Base-by-base conservation (phyloP, 2,113 vertebrate genomes). In the Trematomus loennbergii region DNA sequence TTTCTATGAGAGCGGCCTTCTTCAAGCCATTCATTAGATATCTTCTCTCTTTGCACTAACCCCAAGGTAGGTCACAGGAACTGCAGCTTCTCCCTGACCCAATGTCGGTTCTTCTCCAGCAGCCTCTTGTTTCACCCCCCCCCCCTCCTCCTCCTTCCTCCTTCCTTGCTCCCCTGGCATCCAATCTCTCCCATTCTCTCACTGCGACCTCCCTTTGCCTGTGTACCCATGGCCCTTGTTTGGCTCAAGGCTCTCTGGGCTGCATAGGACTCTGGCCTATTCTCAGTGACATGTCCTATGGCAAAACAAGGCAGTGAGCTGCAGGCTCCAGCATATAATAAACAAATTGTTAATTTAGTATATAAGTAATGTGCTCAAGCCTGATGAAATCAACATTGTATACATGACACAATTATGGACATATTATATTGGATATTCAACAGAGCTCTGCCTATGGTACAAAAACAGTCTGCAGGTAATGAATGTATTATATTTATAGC, bases 1-100 rank as follows among this genome's bases (percentile, higher is more conserved):
- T 79, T 84, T 83, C 77, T 69, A 67, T 83, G 87, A 84, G 78
- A 87, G 53, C 60, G 50, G 64, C 70, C 76, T 53, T 79, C 81
- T 87, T 79, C 81, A 75, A 85, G 75, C 59, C 70, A 78, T 87
- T 93, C 86, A 92, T 93, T 91, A 89, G 46, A 80, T 76, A 54
- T 79, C 74, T 57, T 55, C 88, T 82, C 53, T 83, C 59, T 63
- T 72, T 79, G 76, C 65, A 82, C 22, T 75, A 72, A 87, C 90
- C 86, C 75, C 75, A 65, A 89, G 89, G 81, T 79, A 78, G 84
- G 88, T 90, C 80, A 79, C 72, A 54, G 58, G 75, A 63, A 63
- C 54, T 61, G 72, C 78, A 85, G 62, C 85, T 75, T 87, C 70
- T 75, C 70, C 62, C 58, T 71, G 58, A 81, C 84, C 86, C 55